Base-by-base conservation (phyloP, 2,888 invertebrate genomes). In the Podotricha telesiphe region DNA sequence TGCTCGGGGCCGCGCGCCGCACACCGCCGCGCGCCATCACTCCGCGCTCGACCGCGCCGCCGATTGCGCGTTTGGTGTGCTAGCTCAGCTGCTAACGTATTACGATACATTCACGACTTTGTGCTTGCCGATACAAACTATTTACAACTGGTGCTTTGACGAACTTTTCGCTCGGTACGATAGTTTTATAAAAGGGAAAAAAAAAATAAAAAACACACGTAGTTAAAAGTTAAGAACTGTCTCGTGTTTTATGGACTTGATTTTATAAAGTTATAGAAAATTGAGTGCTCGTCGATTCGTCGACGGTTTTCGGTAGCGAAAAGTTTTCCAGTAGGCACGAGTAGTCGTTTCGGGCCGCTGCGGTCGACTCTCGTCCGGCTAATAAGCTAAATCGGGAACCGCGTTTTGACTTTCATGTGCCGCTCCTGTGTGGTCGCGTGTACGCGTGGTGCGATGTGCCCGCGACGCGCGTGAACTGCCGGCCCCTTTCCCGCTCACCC, bases 401-500 rank as follows among this genome's bases (percentile, higher is more conserved):
- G 91, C 91, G 83, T 90, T 91, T 91, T 92, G 76, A 91, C 88
- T 92, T 92, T 89, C 92, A 92, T 92, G 92, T 93, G 92, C 91
- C 84, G 92, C 84, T 83, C 81, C 83, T 82, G 86, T 83, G 87
- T 86, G 87, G 85, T 86, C 86, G 89, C 88, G 90, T 89, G 91
- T 87, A 84, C 88, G 82, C 87, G 88, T 86, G 91, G 89, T 89
- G 90, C 90, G 83, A 91, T 92, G 92, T 91, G 91, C 91, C 89
- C 91, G 91, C 91, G 86, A 78, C 92, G 89, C 90, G 90, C 90
- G 88, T 91, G 88, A 88, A 90, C 89, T 85, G 85, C 87, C 88
- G 84, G 86, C 85, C 84, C 84, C 84, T 79, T 80, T 86, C 87
- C 87, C 84, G 88, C 86, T 90, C 90, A 95, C 95, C 95, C 95